phyloP scores from a whole-genome alignment of 2,113 vertebrate species.

The Pheucticus melanocephalus region DNA sequence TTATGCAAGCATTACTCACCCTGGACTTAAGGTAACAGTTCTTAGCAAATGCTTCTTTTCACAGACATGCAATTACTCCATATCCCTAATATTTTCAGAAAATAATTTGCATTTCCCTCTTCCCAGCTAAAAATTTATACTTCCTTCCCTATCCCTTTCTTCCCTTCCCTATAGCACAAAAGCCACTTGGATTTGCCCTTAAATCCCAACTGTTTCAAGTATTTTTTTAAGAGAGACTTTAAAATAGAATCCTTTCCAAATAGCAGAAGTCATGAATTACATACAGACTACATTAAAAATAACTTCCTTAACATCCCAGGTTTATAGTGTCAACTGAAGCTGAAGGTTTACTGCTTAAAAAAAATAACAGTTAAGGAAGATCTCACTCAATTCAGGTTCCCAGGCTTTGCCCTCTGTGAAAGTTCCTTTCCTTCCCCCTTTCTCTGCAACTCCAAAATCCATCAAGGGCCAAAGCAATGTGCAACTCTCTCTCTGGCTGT shows the following conservation, averaged over 20 bases:
- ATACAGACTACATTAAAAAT: not conserved
- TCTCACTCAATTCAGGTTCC: not conserved
- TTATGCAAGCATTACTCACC: not conserved
- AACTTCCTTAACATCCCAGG: not conserved
- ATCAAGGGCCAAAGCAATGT: not conserved
- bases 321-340: not conserved
- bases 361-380: not conserved
- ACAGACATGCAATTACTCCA: not conserved
- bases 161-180: not conserved
- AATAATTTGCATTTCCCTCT: not conserved
- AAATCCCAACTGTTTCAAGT: not conserved
- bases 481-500: not conserved
- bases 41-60: not conserved
- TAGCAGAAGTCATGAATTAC: not conserved
- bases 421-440: not conserved
- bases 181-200: not conserved
- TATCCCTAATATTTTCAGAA: not conserved
- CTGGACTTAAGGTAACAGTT: not conserved
- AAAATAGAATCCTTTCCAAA: not conserved
- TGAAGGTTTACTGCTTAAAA: not conserved
- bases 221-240: not conserved
- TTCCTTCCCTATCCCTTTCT: not conserved
- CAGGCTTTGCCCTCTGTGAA: not conserved
- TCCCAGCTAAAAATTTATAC: not conserved
- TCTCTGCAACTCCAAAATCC: not conserved